Base-by-base conservation (phyloP, 1,140 invertebrate species). In the Pteromalus puparum region DNA sequence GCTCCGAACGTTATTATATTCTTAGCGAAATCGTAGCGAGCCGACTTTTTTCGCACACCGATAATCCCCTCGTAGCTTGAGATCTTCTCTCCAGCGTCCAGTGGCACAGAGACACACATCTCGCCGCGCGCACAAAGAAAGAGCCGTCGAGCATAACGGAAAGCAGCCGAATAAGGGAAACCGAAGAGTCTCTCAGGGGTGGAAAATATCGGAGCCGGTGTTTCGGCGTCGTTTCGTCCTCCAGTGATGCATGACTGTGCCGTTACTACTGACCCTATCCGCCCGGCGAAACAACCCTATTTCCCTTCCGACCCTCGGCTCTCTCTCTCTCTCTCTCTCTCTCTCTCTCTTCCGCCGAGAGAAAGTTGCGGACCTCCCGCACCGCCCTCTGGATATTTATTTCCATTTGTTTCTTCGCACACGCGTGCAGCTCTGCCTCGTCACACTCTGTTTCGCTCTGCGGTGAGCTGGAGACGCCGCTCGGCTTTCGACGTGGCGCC, bases 281-380 rank as follows among this genome's bases (percentile, higher is more conserved):
- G 48, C 38, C 21, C 83, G 87, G 81, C 82, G 83, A 87, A 88
- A 87, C 86, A 89, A 87, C 84, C 88, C 88, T 84, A 87, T 88
- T 88, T 87, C 86, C 87, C 65, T 72, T 76, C 53, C 61, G 73
- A 30, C 61, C 67, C 75, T 70, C 61, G 38, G 30, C 30, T 34
- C 30, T 2, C 30, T 34, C 30, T 2, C n/a, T 2, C 30, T 34
- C 30, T 34, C 30, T 34, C 30, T 72, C 34, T 26, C n/a, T 2
- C 30, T 34, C 30, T 34, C 30, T 34, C 30, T 72, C 34, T 26
- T 4, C 46, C 10, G 48, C 4, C 48, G 34, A 75, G 48, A 53
- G 48, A 75, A 82, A 82, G 48, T 75, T 21, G 28, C 28, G 34
- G 21, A 82, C 26, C 73, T 83, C 26, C 34, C 34, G 13, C 53